These are phyloP conservation scores for Meloidogyne hapla DNA, from an alignment of 1,140 invertebrate genomes.

Conservation along the genomic window DNA sequence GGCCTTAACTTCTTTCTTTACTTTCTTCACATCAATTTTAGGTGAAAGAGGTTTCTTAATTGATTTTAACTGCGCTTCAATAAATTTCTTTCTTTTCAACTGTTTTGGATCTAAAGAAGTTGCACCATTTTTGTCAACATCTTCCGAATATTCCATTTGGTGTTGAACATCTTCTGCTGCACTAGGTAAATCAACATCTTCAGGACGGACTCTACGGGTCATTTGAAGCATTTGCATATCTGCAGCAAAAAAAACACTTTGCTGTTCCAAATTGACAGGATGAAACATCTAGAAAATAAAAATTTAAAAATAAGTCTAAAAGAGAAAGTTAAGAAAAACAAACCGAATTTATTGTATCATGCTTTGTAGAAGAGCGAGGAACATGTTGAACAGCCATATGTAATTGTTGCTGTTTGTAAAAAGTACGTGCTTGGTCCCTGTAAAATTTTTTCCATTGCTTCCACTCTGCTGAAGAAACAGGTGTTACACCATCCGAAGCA, in stretches of 20 bases:
- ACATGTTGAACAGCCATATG: constrained; percentile 7
- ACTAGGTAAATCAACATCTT: constrained; percentile 48
- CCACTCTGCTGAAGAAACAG: constrained; percentile 37
- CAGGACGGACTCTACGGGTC: constrained; percentile 43
- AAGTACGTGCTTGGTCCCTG: constrained; percentile 19
- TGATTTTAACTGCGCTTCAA: constrained; percentile 41
- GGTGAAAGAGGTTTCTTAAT: constrained; percentile 5
- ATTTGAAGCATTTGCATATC: constrained; percentile 48
- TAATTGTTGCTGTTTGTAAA: constrained; percentile 24
- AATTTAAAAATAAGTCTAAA: neutral
- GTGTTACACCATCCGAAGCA: constrained; percentile 45
- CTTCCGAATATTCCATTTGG: constrained; percentile 6
- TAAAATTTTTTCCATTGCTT: constrained; percentile 41
- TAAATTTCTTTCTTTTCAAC: constrained; percentile 40
- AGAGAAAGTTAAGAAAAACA: neutral
- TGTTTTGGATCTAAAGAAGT: constrained; percentile 20
- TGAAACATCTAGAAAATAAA: constrained; percentile 37
- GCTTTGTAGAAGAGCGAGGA: neutral
- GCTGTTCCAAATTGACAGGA: constrained; percentile 38
- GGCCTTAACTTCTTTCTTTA: neutral
- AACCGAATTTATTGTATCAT: constrained; percentile 12
- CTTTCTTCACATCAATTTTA: constrained; percentile 27
- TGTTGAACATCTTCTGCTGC: neutral
- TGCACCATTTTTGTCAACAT: neutral
- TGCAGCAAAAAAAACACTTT: constrained; percentile 26